Conservation (phyloP, 2,113 vertebrate species). For the Chaetodon auriga region DNA sequence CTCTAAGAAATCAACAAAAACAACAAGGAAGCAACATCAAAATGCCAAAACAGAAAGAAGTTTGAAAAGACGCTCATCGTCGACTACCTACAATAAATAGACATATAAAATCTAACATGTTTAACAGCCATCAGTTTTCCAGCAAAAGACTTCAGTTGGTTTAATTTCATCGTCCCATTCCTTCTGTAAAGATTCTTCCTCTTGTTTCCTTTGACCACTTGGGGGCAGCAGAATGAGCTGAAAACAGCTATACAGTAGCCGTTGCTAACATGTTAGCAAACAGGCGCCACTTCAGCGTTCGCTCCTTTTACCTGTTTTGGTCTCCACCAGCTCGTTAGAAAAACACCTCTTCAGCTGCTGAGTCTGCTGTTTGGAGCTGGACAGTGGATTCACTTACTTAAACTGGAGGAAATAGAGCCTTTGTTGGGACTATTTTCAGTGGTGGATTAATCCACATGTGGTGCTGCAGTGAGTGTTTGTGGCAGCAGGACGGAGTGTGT, state of each 20-base stretch:
- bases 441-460: too few relatives aligned
- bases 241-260: too few relatives aligned
- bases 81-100: background rate
- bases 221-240: background rate
- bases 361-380: background rate
- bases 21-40: background rate
- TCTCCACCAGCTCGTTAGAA: too few relatives aligned
- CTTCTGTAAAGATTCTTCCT: too few relatives aligned
- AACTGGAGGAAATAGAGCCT: too few relatives aligned
- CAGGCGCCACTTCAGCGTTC: background rate
- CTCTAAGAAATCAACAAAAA: background rate
- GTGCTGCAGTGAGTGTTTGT: too few relatives aligned
- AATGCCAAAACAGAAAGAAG: background rate
- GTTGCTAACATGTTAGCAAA: background rate
- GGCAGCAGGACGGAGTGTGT: too few relatives aligned
- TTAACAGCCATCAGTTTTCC: background rate
- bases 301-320: background rate
- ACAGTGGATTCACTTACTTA: too few relatives aligned
- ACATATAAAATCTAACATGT: background rate
- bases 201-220: background rate
- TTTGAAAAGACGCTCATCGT: background rate
- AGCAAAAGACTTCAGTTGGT: too few relatives aligned
- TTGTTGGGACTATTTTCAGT: too few relatives aligned
- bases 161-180: too few relatives aligned
- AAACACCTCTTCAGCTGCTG: too few relatives aligned